Base-by-base conservation (phyloP, 2,797 vertebrate genomes). In the Poeciliopsis turneri region DNA sequence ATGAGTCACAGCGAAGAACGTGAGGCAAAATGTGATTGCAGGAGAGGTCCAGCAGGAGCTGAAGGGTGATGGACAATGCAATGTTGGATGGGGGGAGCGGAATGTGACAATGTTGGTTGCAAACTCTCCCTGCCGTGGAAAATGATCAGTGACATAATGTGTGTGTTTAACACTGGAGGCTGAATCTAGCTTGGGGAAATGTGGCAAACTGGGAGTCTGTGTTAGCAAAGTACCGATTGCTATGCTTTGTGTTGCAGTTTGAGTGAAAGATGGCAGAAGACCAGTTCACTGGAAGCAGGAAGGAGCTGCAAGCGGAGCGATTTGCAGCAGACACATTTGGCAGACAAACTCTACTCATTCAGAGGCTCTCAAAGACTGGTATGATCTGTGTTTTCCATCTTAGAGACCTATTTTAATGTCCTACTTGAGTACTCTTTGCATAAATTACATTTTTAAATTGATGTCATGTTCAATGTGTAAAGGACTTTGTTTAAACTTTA, bases 231-330 rank as follows among this genome's bases (percentile, higher is more conserved):
- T 43, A n/a, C 66, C 11, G 6, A 69, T 41, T 69, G 66, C 39
- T 41, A 41, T 69, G 68, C 68, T 70, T 43, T 45, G 41, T 45
- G 68, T 70, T 43, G 68, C 68, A 43, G 41, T 70, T 45, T 70
- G 68, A 28, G 39, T 70, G 68, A 66, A 66, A 15, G 68, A 70
- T 70, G 68, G 39, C 66, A 43, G 20, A 43, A n/a, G 33, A 66
- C 18, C 36, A 39, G 33, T 16, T 20, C 66, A n/a, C 11, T 13
- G 23, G 66, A 23, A n/a, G 36, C 66, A 69, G 23, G 11, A 69
- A 23, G 23, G 12, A 69, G 39, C 66, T 43, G 39, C 39, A 66
- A 39, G 33, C 10, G 11, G 20, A 69, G 39, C 25, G 66, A 70
- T 70, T 43, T 70, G 68, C 23, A 70, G 43, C 10, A 43, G 23